Evolutionary conservation across 2,797 vertebrate species (phyloP).

Genomic region (Cyprinella venusta): DNA sequence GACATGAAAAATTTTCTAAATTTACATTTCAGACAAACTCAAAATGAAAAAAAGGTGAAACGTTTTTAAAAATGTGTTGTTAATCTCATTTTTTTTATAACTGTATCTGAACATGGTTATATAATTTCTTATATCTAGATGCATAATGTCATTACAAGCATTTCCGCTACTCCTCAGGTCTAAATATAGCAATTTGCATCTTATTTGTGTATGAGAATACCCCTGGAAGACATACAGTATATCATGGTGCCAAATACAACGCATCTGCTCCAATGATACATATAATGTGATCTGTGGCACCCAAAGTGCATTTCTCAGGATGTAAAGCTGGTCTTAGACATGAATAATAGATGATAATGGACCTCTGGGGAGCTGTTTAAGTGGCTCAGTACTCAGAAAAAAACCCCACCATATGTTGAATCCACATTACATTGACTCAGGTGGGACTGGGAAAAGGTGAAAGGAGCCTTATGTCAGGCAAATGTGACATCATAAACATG

Average conservation of each 20-base stretch:
- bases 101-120: background rate
- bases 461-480: slow-evolving; percentile 34
- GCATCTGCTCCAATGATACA: slow-evolving; percentile 4
- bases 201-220: slow-evolving; percentile 18
- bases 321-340: slow-evolving; percentile 61
- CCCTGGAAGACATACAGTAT: slow-evolving; percentile 8
- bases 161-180: background rate
- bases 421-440: slow-evolving; percentile 54
- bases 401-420: slow-evolving; percentile 68
- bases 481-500: slow-evolving; percentile 12
- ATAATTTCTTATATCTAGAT: background rate
- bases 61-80: background rate
- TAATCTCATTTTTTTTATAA: too few species aligned
- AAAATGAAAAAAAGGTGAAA: background rate
- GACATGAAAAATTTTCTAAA: background rate
- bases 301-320: slow-evolving; percentile 62
- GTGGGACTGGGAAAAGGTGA: background rate
- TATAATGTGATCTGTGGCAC: slow-evolving; percentile 45
- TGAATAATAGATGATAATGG: slow-evolving; percentile 73
- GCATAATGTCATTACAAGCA: background rate
- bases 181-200: background rate
- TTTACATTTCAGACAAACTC: background rate
- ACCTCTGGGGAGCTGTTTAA: slow-evolving; percentile 66
- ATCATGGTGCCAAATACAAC: slow-evolving; percentile 10
- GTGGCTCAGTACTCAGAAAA: slow-evolving; percentile 64